A percentile compares a stretch with the other conserved stretches of the same genome.
Evolutionary conservation across 2,113 vertebrate genomes (phyloP).

Genomic region (Alexandromys fortis): DNA sequence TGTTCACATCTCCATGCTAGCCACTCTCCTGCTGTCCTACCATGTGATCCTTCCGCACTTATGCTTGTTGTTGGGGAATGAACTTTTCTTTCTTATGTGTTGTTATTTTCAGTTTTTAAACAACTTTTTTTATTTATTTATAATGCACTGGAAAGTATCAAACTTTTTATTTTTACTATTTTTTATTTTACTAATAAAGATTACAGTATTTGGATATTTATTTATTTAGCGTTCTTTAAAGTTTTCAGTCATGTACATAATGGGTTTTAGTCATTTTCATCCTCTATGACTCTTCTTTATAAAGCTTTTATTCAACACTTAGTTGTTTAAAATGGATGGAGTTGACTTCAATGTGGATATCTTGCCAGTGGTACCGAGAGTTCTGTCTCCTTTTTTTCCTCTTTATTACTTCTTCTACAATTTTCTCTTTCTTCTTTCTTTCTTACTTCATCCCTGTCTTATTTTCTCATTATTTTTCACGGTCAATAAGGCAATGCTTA

Average conservation of each 20-base stretch:
- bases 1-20: neutral
- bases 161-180: neutral
- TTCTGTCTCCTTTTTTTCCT: neutral
- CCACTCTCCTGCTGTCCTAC: neutral
- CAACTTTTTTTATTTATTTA: neutral
- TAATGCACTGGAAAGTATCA: too few species aligned
- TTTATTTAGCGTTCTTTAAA: neutral
- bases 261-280: neutral
- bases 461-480: neutral
- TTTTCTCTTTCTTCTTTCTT: neutral
- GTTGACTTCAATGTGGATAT: neutral
- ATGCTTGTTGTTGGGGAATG: neutral
- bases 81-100: neutral
- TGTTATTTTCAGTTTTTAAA: neutral
- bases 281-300: neutral
- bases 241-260: neutral
- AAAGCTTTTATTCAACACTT: neutral
- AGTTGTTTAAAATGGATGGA: neutral
- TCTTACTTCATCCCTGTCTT: neutral
- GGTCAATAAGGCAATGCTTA: neutral
- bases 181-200: neutral
- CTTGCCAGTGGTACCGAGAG: neutral
- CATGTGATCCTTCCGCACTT: neutral
- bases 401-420: neutral
- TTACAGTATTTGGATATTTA: neutral